Conservation (phyloP, 1,140 invertebrate species). For the Caenorhabditis brenneri region DNA sequence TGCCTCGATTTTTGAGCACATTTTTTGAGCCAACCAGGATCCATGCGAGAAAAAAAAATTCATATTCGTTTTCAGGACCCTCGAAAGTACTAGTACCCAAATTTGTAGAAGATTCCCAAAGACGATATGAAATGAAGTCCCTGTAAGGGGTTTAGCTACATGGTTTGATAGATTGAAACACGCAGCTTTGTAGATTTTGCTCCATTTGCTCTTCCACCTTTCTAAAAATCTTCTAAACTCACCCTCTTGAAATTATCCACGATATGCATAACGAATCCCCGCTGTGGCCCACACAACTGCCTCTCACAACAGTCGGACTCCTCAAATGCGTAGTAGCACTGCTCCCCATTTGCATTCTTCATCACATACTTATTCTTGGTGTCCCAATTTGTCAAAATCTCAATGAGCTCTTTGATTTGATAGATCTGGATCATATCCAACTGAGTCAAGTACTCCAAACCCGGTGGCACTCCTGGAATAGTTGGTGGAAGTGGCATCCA, state of each 20-base stretch:
- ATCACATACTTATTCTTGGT: neutral
- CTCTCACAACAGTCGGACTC: neutral
- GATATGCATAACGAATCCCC: constrained; percentile 34
- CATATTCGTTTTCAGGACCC: too few relatives aligned
- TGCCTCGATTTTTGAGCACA: too few relatives aligned
- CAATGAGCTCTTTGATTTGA: constrained; percentile 5
- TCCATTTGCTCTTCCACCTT: neutral
- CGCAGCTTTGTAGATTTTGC: neutral
- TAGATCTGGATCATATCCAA: neutral
- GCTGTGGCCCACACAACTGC: neutral
- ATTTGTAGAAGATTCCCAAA: too few relatives aligned
- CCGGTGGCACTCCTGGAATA: neutral
- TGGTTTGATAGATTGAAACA: neutral
- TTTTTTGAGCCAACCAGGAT: too few relatives aligned
- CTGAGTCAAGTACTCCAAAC: neutral
- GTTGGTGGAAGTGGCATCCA: neutral
- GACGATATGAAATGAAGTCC: too few relatives aligned
- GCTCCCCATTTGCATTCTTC: neutral
- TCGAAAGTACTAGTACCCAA: too few relatives aligned
- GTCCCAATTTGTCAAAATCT: neutral
- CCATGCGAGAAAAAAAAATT: too few relatives aligned
- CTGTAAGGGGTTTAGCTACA: neutral
- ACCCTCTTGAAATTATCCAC: constrained; percentile 46
- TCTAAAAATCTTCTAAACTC: neutral
- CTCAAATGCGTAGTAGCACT: constrained; percentile 29